Evolutionary conservation across 2,888 invertebrate genomes (phyloP).

Genomic region (Ormia ochracea): DNA sequence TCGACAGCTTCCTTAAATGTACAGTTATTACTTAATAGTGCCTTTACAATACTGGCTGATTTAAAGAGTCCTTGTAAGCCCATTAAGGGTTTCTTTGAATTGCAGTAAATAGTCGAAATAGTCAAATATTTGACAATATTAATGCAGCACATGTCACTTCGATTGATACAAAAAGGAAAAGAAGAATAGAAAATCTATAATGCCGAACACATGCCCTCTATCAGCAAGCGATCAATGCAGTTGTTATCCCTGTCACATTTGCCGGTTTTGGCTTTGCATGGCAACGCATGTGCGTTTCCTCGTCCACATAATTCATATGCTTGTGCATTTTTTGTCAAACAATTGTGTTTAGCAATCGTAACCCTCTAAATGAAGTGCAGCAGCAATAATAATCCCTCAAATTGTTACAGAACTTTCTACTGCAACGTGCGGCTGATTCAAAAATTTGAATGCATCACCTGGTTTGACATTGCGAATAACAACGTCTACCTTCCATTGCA

Average conservation of each 20-base stretch:
- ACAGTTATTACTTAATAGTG: not conserved
- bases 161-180: slow-evolving; percentile 8
- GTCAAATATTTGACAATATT: slow-evolving; percentile 16
- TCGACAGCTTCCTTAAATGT: not conserved
- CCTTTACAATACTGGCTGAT: slow-evolving; percentile 13
- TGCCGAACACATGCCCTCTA: slow-evolving; percentile 61
- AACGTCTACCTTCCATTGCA: slow-evolving; percentile 46
- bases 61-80: slow-evolving; percentile 21
- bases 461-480: slow-evolving; percentile 43
- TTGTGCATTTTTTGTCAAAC: slow-evolving; percentile 27
- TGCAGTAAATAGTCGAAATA: slow-evolving; percentile 24
- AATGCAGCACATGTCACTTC: slow-evolving; percentile 46
- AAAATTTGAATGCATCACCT: slow-evolving; percentile 52
- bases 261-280: not conserved
- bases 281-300: slow-evolving; percentile 29
- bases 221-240: slow-evolving; percentile 56
- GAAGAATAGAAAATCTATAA: slow-evolving; percentile 9
- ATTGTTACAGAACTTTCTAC: slow-evolving; percentile 31
- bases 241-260: slow-evolving; percentile 53
- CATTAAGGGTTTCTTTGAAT: slow-evolving; percentile 14
- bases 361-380: slow-evolving; percentile 38
- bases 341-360: slow-evolving; percentile 54
- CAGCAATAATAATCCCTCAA: slow-evolving; percentile 56
- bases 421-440: not conserved
- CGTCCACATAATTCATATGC: not conserved